Evolutionary conservation across 1,140 invertebrate genomes (phyloP).

Genomic region (Melanaphis sacchari): DNA sequence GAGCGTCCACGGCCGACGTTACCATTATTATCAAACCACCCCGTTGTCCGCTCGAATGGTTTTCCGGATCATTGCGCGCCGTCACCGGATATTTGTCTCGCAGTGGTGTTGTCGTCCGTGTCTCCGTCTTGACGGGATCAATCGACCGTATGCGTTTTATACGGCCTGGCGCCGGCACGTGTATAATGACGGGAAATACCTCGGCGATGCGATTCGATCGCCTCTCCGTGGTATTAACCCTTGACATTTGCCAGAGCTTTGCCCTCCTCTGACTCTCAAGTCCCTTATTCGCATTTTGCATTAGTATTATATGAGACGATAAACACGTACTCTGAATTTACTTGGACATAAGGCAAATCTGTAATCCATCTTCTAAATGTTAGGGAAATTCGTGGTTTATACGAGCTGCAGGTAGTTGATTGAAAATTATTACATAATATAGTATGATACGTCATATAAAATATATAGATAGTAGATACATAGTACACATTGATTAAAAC

Average conservation of each 20-base stretch:
- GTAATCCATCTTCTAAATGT: not conserved
- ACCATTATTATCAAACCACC: not conserved
- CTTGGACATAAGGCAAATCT: not conserved
- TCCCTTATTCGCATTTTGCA: not conserved
- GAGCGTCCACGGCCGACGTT: not conserved
- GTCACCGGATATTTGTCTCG: constrained; percentile 44
- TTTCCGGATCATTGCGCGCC: constrained; percentile 40
- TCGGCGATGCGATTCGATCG: not conserved
- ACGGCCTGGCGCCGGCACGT: not conserved
- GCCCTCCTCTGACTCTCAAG: not conserved
- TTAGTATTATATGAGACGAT: not conserved
- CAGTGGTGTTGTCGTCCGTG: constrained; percentile 16
- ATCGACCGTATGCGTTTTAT: not conserved
- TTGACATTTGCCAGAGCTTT: not conserved
- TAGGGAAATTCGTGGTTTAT: not conserved
- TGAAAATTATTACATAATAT: not conserved
- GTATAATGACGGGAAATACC: constrained; percentile 2
- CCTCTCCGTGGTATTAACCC: not conserved
- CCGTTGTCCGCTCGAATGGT: constrained; percentile 26
- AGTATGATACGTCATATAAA: not conserved
- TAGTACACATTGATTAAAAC: not conserved
- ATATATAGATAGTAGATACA: not conserved
- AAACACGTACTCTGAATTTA: not conserved
- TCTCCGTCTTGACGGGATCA: constrained; percentile 14
- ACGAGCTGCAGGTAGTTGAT: not conserved